Evolutionary conservation across 2,797 vertebrate genomes (phyloP).

Genomic region (Myotis pilosus): DNA sequence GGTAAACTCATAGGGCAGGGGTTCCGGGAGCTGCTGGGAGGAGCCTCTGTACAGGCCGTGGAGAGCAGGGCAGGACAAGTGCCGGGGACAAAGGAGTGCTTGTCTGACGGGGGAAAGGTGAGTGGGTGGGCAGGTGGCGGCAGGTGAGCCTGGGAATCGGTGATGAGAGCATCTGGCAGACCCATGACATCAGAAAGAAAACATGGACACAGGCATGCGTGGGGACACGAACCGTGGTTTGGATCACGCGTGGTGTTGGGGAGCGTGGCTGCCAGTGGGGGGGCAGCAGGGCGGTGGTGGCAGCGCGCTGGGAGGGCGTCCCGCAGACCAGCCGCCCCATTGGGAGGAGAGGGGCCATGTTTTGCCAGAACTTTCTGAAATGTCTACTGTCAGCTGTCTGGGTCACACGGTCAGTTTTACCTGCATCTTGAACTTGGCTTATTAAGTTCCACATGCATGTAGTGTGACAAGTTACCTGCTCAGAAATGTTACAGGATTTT

Average conservation of each 20-base stretch:
- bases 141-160: background rate
- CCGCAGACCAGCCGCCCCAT: background rate
- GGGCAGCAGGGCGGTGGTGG: background rate
- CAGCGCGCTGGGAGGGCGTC: rapidly evolving
- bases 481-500: background rate
- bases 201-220: rapidly evolving
- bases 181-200: background rate
- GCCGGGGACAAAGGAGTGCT: background rate
- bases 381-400: background rate
- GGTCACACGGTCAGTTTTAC: background rate
- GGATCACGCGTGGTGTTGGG: rapidly evolving
- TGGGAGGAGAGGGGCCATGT: background rate
- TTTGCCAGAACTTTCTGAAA: background rate
- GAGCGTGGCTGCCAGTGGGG: rapidly evolving
- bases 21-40: background rate
- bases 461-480: background rate
- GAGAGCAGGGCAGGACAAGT: background rate
- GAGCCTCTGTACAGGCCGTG: background rate
- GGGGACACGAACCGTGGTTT: rapidly evolving
- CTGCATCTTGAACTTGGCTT: background rate
- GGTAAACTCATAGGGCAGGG: rapidly evolving
- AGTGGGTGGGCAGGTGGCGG: background rate
- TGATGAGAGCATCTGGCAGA: background rate
- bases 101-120: background rate
- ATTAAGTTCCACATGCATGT: background rate